These are phyloP conservation scores for Acleris holmiana DNA, from an alignment of 2,888 invertebrate genomes.

Conservation along the genomic window DNA sequence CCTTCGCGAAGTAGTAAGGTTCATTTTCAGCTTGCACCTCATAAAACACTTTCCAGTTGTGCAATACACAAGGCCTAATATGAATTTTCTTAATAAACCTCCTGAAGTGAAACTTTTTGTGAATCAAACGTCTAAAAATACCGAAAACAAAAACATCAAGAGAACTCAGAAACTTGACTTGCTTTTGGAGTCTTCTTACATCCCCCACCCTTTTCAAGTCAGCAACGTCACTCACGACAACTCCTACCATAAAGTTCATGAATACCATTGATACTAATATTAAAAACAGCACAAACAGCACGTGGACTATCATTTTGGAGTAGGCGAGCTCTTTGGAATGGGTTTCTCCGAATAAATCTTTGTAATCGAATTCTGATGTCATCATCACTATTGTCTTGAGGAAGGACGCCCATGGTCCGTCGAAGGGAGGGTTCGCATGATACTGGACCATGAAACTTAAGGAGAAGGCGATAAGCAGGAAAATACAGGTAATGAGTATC, in stretches of 20 bases:
- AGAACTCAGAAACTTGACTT: constrained; percentile 56
- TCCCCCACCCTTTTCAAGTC: constrained; percentile 62
- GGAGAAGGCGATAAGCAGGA: constrained; percentile 63
- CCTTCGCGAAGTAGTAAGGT: constrained; percentile 30
- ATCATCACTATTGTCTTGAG: constrained; percentile 67
- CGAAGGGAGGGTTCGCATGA: constrained; percentile 51
- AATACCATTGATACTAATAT: constrained; percentile 61
- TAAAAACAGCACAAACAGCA: constrained; percentile 59
- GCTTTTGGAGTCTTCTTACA: constrained; percentile 58
- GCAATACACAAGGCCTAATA: constrained; percentile 27
- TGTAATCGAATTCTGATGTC: constrained; percentile 66
- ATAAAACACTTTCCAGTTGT: constrained; percentile 30
- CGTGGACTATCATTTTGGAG: constrained; percentile 49
- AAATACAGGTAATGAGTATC: constrained; percentile 50
- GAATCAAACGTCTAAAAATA: constrained; percentile 21
- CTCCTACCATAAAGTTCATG: constrained; percentile 67
- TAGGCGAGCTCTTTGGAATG: constrained; percentile 30
- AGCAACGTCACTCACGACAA: constrained; percentile 66
- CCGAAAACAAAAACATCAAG: constrained; percentile 49
- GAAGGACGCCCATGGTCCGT: constrained; percentile 53
- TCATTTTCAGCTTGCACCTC: constrained; percentile 31
- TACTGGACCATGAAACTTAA: constrained; percentile 62
- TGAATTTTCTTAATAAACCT: constrained; percentile 38
- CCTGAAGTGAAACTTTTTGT: constrained; percentile 42
- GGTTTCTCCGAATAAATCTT: constrained; percentile 48